Conservation (phyloP, 1,140 invertebrate species). For the Dryas iulia region DNA sequence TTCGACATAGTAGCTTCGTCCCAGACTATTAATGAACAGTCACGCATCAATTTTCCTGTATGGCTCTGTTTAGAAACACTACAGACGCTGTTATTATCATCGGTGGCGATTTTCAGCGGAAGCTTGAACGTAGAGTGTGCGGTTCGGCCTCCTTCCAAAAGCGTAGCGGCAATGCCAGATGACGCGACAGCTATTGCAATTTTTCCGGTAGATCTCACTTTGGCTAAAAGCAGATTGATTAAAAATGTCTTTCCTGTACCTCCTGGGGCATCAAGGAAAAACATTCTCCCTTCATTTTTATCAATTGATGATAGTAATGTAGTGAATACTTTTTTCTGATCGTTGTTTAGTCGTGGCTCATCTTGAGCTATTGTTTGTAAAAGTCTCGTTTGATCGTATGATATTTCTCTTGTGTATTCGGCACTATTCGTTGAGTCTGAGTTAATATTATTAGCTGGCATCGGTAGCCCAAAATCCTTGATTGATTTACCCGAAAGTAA, state of each 20-base stretch:
- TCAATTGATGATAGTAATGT: slow-evolving; percentile 29
- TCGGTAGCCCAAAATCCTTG: slow-evolving; percentile 23
- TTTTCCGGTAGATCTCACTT: slow-evolving; percentile 50
- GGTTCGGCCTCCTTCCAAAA: slow-evolving; percentile 78
- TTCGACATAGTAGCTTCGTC: slow-evolving; percentile 38
- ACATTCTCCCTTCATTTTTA: slow-evolving; percentile 30
- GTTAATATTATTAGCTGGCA: slow-evolving; percentile 33
- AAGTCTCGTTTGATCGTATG: slow-evolving; percentile 39
- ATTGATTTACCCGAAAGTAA: slow-evolving; percentile 37
- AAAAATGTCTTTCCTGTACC: slow-evolving; percentile 20
- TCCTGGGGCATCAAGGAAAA: slow-evolving; percentile 19
- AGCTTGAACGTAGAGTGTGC: slow-evolving; percentile 79
- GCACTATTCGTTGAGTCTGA: slow-evolving; percentile 29
- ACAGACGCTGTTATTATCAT: slow-evolving; percentile 42
- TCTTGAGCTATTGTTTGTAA: slow-evolving; percentile 41
- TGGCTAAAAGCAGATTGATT: slow-evolving; percentile 37
- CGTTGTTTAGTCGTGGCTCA: slow-evolving; percentile 34
- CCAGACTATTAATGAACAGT: slow-evolving; percentile 47
- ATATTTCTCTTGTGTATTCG: slow-evolving; percentile 37
- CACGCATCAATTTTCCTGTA: slow-evolving; percentile 41
- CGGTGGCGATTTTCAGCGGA: slow-evolving; percentile 31
- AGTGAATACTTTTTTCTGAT: slow-evolving; percentile 33
- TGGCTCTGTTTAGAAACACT: slow-evolving; percentile 47
- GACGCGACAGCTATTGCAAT: slow-evolving; percentile 80
- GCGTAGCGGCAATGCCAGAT: slow-evolving; percentile 63